Conservation (phyloP, 35 echinoderm and acorn worm species). For the Ptychodera flava region DNA sequence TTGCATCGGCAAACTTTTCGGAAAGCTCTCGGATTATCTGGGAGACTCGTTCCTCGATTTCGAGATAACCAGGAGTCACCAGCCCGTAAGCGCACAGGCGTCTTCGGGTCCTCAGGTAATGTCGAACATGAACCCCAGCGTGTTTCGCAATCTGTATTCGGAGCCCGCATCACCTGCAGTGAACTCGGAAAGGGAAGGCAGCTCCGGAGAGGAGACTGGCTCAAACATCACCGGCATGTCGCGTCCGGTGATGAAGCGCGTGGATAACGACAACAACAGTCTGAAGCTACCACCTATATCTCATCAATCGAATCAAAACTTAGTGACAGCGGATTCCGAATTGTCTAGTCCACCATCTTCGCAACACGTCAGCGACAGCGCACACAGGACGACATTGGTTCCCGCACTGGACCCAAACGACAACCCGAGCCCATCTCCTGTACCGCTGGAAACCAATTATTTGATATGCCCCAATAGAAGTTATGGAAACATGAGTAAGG, state of each 20-base stretch:
- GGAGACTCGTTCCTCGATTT: constrained; percentile 63
- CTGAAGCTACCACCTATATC: neutral
- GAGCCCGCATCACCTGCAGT: neutral
- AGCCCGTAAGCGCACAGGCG: neutral
- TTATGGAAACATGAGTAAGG: neutral
- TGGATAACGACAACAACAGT: neutral
- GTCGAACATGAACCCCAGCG: neutral
- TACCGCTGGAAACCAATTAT: constrained; percentile 6
- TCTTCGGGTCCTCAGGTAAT: neutral
- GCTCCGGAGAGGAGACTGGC: neutral
- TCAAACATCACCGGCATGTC: neutral
- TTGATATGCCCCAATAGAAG: constrained; percentile 3
- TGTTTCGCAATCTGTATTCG: constrained; percentile 7
- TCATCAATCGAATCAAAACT: neutral
- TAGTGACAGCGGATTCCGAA: neutral
- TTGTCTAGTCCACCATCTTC: neutral
- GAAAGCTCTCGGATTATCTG: constrained; percentile 63
- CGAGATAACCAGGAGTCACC: constrained; percentile 23
- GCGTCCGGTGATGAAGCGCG: neutral
- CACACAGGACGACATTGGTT: neutral
- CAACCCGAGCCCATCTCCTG: neutral
- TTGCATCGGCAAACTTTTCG: constrained; percentile 64
- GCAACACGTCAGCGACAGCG: neutral
- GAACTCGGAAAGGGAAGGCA: neutral
- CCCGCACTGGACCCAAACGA: neutral